These are phyloP conservation scores for Tachina grossa DNA, from an alignment of 2,888 invertebrate genomes.

Conservation along the genomic window DNA sequence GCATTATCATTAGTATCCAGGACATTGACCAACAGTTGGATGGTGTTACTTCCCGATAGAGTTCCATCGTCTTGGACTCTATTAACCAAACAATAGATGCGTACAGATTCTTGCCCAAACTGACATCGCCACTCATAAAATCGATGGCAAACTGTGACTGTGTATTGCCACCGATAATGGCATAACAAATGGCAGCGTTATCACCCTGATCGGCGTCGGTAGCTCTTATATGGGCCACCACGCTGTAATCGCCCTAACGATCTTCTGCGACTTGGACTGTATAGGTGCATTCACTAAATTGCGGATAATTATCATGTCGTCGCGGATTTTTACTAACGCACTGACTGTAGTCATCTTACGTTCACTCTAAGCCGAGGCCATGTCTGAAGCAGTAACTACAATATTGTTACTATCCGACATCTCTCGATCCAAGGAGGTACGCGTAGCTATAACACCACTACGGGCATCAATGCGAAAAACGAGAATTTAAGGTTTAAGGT, in stretches of 20 bases:
- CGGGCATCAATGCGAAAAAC: conserved; percentile 93
- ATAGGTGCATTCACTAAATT: conserved; percentile 95
- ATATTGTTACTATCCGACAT: conserved; percentile 92
- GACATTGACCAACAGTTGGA: conserved; percentile 95
- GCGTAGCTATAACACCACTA: conserved; percentile 93
- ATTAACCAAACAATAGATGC: conserved; percentile 94
- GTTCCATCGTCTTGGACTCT: conserved; percentile 98
- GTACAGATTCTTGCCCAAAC: conserved; percentile 92
- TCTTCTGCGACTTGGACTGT: conserved; percentile 94
- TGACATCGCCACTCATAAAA: conserved; percentile 94
- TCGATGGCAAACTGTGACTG: conserved; percentile 97
- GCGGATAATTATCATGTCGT: conserved; percentile 97
- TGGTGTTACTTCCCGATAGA: conserved; percentile 96
- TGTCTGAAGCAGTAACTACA: conserved; percentile 92
- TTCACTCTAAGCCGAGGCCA: conserved; percentile 90
- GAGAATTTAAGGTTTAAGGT: conserved; percentile 82
- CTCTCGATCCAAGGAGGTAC: conserved; percentile 93
- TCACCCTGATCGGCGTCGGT: conserved; percentile 95
- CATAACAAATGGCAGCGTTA: conserved; percentile 96
- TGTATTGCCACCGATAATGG: conserved; percentile 97
- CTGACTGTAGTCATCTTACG: conserved; percentile 92
- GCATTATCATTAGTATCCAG: conserved; percentile 97
- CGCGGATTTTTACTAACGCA: conserved; percentile 91
- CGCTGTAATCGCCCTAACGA: conserved; percentile 91
- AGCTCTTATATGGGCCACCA: conserved; percentile 92